These are phyloP conservation scores for Opisthograptis luteolata DNA, from an alignment of 2,888 invertebrate genomes.

Conservation along the genomic window DNA sequence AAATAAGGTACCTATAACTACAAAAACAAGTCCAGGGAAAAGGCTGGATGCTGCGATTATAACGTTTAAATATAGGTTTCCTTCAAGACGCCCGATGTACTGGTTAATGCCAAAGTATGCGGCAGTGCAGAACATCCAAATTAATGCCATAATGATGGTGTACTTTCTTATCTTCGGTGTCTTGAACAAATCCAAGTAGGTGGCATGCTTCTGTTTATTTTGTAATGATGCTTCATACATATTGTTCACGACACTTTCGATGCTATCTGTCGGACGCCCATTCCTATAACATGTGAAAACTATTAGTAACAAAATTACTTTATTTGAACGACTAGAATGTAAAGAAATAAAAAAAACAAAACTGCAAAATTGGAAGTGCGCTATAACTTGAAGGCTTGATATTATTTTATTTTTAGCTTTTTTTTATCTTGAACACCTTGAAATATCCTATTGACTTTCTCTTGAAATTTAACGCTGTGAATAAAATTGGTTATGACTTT, in stretches of 20 bases:
- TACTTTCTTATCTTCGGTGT: conserved; percentile 88
- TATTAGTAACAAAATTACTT: too few species aligned
- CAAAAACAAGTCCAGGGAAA: conserved; percentile 59
- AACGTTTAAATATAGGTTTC: conserved; percentile 92
- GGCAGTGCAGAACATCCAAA: conserved; percentile 92
- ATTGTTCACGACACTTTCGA: conserved; percentile 63
- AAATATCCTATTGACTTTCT: background rate
- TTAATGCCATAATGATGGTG: conserved; percentile 87
- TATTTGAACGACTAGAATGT: too few species aligned
- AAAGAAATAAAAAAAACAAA: too few species aligned
- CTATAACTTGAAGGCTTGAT: background rate
- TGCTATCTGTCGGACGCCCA: conserved; percentile 60
- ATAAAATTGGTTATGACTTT: too few species aligned
- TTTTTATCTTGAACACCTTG: too few species aligned
- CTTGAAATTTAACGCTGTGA: background rate
- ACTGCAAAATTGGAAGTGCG: conserved; percentile 5
- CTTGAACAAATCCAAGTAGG: conserved; percentile 85
- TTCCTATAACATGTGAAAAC: conserved; percentile 61
- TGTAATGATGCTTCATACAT: conserved; percentile 44
- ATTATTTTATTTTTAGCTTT: too few species aligned
- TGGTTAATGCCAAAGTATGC: conserved; percentile 93
- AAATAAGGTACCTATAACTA: conserved; percentile 59
- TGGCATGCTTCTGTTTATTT: conserved; percentile 46
- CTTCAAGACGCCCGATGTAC: conserved; percentile 90
- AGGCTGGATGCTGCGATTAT: conserved; percentile 85